Base-by-base conservation (phyloP, 2,888 invertebrate genomes). In the Polylopha cassiicola region DNA sequence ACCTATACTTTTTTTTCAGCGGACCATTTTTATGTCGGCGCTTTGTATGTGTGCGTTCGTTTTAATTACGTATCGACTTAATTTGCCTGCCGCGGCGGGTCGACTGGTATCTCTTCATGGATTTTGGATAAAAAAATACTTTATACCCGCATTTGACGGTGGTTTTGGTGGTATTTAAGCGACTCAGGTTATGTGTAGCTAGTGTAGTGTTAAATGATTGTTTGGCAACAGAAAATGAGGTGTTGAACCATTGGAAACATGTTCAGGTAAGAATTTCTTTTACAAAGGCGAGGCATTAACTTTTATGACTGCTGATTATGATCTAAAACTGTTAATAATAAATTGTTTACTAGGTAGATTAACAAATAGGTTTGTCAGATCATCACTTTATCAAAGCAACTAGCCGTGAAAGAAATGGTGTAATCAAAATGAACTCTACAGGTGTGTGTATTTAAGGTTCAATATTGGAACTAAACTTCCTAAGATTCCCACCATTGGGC, bases 31-130 rank as follows among this genome's bases (percentile, higher is more conserved):
- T 84, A 82, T 79, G 82, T 81, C 76, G 81, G 74, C 67, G 68
- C 77, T 82, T 79, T 79, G 74, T 75, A 58, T 82, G 85, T 85
- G 84, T 85, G 84, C 69, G 84, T 71, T 73, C 65, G 74, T 74
- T 85, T 86, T 85, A 85, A 86, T 86, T 86, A 85, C 81, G 84
- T 85, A 86, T 86, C 79, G 86, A 86, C 85, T 84, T 85, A 84
- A 84, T 82, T 82, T 82, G 78, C 78, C 66, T 73, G 67, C 73
- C n/a, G 73, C 70, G 66, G 64, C 72, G 53, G 64, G 66, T 58
- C 60, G 62, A 61, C 58, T 62, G 59, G 60, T 57, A 64, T 61
- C 61, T 64, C 63, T 59, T 50, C 52, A 55, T 51, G 60, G 60
- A 51, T 65, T 54, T n/a, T 41, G 52, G 43, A 37, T 54, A 54